Percentiles rank a stretch among this genome's conserved stretches.
Evolutionary conservation across 2,888 invertebrate species (phyloP).

Genomic region (Agapostemon virescens): DNA sequence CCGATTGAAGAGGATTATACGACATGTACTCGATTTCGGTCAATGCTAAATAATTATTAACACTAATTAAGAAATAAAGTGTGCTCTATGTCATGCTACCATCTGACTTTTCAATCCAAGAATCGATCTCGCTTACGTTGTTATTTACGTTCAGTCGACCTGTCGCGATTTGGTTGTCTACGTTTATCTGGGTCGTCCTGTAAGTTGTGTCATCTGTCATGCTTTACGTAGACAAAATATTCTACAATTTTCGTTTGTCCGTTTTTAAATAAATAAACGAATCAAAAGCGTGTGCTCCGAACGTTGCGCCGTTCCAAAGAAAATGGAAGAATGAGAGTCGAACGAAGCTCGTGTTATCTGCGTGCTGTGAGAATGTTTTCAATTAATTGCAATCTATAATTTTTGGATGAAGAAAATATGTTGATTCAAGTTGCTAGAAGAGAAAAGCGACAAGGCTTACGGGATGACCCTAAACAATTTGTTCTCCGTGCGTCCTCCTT

Average conservation of each 20-base stretch:
- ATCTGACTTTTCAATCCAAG: constrained; percentile 9
- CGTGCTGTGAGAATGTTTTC: no score
- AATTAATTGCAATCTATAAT: no score
- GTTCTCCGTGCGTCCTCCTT: not conserved
- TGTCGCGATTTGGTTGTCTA: not conserved
- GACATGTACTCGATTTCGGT: constrained; percentile 75
- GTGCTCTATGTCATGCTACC: constrained; percentile 78
- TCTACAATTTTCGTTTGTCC: no score
- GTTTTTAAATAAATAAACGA: no score
- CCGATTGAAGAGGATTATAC: constrained; percentile 73
- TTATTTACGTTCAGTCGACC: not conserved
- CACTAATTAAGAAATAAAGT: constrained; percentile 79
- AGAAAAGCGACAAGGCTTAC: not conserved
- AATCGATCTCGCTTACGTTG: not conserved
- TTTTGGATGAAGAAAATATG: no score
- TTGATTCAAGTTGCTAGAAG: no score
- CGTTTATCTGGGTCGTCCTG: not conserved
- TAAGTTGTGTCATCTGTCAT: not conserved
- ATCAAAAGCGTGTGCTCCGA: no score
- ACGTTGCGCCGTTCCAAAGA: no score
- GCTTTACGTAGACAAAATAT: no score
- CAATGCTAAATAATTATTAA: constrained; percentile 79
- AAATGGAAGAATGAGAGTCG: not conserved
- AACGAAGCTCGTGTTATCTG: not conserved
- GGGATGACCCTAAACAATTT: not conserved